These are phyloP conservation scores for Sitobion miscanthi DNA, from an alignment of 1,140 invertebrate genomes.

Conservation along the genomic window DNA sequence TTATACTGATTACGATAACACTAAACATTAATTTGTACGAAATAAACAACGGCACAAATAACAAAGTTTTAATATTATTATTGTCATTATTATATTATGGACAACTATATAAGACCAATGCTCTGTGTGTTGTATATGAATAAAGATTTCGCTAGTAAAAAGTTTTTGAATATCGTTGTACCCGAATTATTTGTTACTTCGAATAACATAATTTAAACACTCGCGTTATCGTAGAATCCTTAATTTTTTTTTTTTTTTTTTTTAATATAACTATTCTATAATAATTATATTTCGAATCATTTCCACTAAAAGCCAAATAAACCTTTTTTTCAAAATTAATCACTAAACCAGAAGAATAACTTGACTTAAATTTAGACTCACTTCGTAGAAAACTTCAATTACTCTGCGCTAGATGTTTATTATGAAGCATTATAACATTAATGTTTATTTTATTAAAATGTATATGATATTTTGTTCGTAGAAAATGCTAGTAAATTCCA, in stretches of 20 bases:
- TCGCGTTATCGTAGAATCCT: neutral
- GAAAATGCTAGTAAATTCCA: neutral
- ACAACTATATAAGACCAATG: neutral
- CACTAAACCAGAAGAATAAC: neutral
- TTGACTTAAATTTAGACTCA: neutral
- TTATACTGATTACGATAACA: conserved; percentile 2
- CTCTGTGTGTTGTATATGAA: neutral
- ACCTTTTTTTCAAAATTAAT: neutral
- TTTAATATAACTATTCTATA: neutral
- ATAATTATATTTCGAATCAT: neutral
- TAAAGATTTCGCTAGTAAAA: neutral
- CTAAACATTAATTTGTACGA: neutral
- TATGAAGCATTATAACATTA: neutral
- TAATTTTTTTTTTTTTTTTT: neutral
- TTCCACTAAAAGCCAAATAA: neutral
- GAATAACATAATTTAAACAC: conserved; percentile 8
- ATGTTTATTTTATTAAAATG: neutral
- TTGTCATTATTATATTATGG: conserved; percentile 7
- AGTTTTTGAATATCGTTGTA: neutral
- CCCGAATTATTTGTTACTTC: neutral
- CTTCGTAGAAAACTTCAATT: neutral
- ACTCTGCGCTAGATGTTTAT: neutral
- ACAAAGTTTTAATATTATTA: conserved; percentile 14
- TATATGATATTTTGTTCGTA: too few relatives aligned
- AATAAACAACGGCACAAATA: neutral